Percentiles rank a stretch among this genome's conserved stretches.
Conservation (phyloP, 2,797 vertebrate genomes). For the Lacerta viridis region DNA sequence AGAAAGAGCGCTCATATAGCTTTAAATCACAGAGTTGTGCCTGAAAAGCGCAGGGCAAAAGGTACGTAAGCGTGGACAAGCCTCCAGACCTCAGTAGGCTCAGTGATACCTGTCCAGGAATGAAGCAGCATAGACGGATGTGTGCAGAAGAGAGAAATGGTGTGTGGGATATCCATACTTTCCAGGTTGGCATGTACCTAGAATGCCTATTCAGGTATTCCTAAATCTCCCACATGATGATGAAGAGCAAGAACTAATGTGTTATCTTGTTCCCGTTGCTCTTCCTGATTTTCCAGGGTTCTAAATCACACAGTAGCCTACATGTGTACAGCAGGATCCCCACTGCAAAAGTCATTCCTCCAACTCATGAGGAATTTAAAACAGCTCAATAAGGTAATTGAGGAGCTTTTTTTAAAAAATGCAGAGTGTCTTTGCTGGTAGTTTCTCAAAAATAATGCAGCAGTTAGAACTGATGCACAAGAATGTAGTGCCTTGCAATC, state of each 20-base stretch:
- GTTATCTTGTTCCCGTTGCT: no score
- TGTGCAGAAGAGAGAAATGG: not conserved
- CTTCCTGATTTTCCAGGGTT: not conserved
- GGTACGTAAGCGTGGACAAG: no score
- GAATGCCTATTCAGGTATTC: not conserved
- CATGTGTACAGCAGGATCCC: no score
- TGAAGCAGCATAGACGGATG: not conserved
- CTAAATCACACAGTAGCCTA: not conserved
- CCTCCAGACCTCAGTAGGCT: not conserved
- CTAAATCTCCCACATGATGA: not conserved
- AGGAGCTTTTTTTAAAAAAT: no score
- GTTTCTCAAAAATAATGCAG: not conserved
- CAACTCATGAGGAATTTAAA: no score
- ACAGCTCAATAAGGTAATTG: no score
- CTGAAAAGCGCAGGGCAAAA: no score
- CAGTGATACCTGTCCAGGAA: not conserved
- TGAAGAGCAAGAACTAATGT: no score
- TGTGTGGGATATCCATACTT: not conserved
- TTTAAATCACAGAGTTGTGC: no score
- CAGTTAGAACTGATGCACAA: not conserved
- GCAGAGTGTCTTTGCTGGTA: not conserved
- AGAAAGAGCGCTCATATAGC: no score
- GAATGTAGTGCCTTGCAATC: no score
- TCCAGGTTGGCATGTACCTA: not conserved
- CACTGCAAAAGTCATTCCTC: no score